Evolutionary conservation across 2,797 vertebrate genomes (phyloP), one percentile per base, ranked within the genome.

Genomic region (Enteromius radiatus): DNA sequence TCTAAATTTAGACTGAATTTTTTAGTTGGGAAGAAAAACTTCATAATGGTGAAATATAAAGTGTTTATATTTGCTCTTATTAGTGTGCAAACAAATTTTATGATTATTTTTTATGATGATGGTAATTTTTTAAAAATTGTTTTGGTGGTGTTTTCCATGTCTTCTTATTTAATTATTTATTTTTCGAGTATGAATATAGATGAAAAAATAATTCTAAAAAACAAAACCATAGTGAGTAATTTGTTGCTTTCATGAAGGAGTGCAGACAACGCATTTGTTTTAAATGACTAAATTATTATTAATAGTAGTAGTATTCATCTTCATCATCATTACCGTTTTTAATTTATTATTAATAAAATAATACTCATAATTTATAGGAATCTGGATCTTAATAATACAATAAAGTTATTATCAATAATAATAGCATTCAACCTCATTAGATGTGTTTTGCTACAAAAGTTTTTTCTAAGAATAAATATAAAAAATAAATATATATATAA

Each of bases 1-100:
- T 36, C 41, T 63, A 73, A 80, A 63, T 63, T n/a, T 63, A 28
- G 54, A 43, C 36, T n/a, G n/a, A n/a, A n/a, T n/a, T n/a, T n/a
- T n/a, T n/a, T n/a, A n/a, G n/a, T n/a, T n/a, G n/a, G n/a, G n/a
- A n/a, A n/a, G 38, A 38, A 38, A 38, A 38, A 9, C 38, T 8
- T 38, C 38, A n/a, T n/a, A n/a, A n/a, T n/a, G n/a, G n/a, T n/a
- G n/a, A n/a, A n/a, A n/a, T n/a, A n/a, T n/a, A n/a, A n/a, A n/a
- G n/a, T n/a, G n/a, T n/a, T n/a, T n/a, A 41, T 41, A 41, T 41
- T 41, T 41, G 38, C 38, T 41, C 9, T 41, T 41, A 41, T 41
- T 41, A 41, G 38, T 41, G 38, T 41, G 38, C 38, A 41, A 41
- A 41, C 38, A 38, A 9, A 38, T 38, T n/a, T n/a, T n/a, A n/a